Percentiles rank a stretch among this genome's conserved stretches.
These are phyloP conservation scores for Lepus timidus DNA, from an alignment of 2,113 vertebrate genomes.

Conservation along the genomic window DNA sequence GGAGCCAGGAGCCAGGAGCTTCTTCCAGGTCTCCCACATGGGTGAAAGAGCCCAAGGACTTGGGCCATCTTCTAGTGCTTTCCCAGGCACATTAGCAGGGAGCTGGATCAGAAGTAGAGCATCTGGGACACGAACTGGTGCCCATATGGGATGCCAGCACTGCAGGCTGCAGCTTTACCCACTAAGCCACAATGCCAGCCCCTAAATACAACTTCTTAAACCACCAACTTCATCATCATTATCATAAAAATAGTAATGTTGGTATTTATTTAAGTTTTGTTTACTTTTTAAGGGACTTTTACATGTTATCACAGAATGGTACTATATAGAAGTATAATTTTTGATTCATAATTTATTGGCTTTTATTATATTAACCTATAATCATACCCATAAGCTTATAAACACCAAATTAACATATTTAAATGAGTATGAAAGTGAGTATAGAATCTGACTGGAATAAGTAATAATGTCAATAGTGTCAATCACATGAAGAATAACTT, in stretches of 20 bases:
- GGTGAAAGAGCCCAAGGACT: too few relatives aligned
- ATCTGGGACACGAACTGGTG: too few relatives aligned
- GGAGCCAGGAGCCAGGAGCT: too few relatives aligned
- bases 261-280: not conserved
- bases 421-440: not conserved
- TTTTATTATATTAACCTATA: slow-evolving; percentile 28
- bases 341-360: not conserved
- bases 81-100: too few relatives aligned
- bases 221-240: not conserved
- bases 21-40: too few relatives aligned
- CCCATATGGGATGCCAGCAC: too few relatives aligned
- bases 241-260: not conserved
- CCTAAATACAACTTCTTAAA: slow-evolving; percentile 41
- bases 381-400: not conserved
- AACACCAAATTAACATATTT: not conserved
- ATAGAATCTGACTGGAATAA: not conserved
- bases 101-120: too few relatives aligned
- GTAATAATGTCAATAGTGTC: not conserved
- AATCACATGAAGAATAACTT: not conserved
- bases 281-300: not conserved
- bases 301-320: not conserved
- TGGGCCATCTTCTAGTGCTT: too few relatives aligned
- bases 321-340: not conserved
- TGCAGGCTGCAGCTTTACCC: too few relatives aligned
- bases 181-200: too few relatives aligned